Evolutionary conservation across 2,797 vertebrate genomes (phyloP).

Genomic region (Artibeus lituratus): DNA sequence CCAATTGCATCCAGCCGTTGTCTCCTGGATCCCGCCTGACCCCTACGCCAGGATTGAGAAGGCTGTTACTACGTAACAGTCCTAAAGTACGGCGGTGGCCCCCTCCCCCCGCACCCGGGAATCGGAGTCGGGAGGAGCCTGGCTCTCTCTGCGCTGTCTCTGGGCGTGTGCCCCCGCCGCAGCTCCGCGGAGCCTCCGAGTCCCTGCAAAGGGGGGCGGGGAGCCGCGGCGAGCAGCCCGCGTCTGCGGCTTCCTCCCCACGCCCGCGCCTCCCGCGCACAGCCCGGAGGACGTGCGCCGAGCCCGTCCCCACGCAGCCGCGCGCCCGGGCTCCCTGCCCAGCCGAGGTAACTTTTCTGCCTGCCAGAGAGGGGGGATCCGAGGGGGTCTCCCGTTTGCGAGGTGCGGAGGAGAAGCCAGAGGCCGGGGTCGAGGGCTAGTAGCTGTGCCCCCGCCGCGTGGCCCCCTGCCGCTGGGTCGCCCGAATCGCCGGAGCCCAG

Average conservation of each 20-base stretch:
- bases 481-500: neutral
- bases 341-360: conserved; percentile 72
- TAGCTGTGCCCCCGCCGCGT: neutral
- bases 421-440: conserved; percentile 66
- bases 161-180: conserved; percentile 68
- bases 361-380: neutral
- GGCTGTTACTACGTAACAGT: neutral
- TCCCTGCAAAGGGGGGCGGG: conserved; percentile 44
- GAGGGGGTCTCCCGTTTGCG: conserved; percentile 38
- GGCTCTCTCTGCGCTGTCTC: neutral
- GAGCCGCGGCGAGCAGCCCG: conserved; percentile 5
- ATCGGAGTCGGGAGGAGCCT: neutral
- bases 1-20: neutral
- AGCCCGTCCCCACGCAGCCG: conserved; percentile 21
- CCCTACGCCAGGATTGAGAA: neutral
- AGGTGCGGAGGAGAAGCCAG: conserved; percentile 57
- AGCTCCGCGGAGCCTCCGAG: conserved; percentile 49
- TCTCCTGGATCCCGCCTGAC: conserved; percentile 4
- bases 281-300: neutral
- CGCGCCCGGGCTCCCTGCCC: neutral
- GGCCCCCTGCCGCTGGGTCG: neutral
- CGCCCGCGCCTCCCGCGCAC: conserved; percentile 50
- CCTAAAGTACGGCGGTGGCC: conserved; percentile 14
- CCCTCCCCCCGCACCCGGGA: conserved; percentile 55
- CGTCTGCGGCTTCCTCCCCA: conserved; percentile 54